Evolutionary conservation across 2,888 invertebrate species (phyloP).

Genomic region (Oligia strigilis): DNA sequence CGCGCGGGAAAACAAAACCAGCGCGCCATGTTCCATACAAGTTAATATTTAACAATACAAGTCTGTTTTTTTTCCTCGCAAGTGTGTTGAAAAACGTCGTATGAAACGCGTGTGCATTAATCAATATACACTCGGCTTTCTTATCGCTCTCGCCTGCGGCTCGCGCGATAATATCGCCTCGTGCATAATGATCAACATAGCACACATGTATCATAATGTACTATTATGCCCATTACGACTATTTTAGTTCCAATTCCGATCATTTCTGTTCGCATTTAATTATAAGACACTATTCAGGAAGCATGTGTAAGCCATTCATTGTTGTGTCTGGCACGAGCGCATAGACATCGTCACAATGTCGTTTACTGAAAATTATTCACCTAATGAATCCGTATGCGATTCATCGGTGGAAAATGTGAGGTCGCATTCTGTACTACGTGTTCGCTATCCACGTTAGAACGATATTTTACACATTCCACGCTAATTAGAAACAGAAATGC

Average conservation of each 20-base stretch:
- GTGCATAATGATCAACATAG: too few species aligned
- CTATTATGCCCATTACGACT: neutral
- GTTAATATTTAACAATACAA: too few species aligned
- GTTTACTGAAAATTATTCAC: slow-evolving; percentile 37
- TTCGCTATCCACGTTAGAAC: slow-evolving; percentile 1
- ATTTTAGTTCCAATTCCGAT: slow-evolving; percentile 34
- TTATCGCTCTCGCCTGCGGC: too few species aligned
- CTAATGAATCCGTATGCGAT: slow-evolving; percentile 28
- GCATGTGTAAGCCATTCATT: slow-evolving; percentile 30
- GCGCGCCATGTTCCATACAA: too few species aligned
- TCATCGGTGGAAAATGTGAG: slow-evolving; percentile 26
- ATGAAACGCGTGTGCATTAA: too few species aligned
- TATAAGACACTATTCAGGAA: slow-evolving; percentile 29
- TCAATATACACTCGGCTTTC: too few species aligned
- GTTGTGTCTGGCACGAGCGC: slow-evolving; percentile 54
- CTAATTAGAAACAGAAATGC: slow-evolving; percentile 42
- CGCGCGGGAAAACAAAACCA: too few species aligned
- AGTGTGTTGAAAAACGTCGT: too few species aligned
- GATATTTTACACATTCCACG: slow-evolving; percentile 22
- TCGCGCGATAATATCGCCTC: too few species aligned
- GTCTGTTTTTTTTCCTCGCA: too few species aligned
- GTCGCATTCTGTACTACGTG: slow-evolving; percentile 12
- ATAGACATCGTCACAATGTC: slow-evolving; percentile 45
- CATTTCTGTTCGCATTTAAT: slow-evolving; percentile 13
- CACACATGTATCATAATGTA: too few species aligned